These are phyloP conservation scores for Petrophora chlorosata DNA, from an alignment of 2,888 invertebrate species.

Conservation along the genomic window DNA sequence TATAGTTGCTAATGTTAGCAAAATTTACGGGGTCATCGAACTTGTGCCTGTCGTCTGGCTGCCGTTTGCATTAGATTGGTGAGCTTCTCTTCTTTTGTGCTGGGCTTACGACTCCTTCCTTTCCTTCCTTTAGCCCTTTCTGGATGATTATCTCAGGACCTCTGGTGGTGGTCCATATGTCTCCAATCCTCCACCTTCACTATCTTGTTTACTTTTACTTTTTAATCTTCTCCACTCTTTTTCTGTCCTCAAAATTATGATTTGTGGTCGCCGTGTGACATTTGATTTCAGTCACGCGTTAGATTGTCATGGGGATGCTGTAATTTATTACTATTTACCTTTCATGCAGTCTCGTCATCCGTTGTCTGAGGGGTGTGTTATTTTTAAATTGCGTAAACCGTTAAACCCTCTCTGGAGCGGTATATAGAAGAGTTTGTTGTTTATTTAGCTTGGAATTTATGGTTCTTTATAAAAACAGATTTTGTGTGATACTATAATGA, in stretches of 20 bases:
- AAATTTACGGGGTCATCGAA: too few species aligned
- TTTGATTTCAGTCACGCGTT: constrained; percentile 76
- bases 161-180: too few species aligned
- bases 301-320: constrained; percentile 59
- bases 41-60: too few species aligned
- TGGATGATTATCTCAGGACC: too few species aligned
- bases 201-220: too few species aligned
- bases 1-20: too few species aligned
- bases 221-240: constrained; percentile 14
- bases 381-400: constrained; percentile 41
- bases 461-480: neutral
- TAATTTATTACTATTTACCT: constrained; percentile 74
- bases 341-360: constrained; percentile 42
- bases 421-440: neutral
- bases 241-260: constrained; percentile 57
- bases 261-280: constrained; percentile 71
- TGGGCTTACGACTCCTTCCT: too few species aligned
- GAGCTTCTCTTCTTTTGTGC: too few species aligned
- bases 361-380: constrained; percentile 39
- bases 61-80: too few species aligned
- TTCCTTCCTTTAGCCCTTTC: too few species aligned
- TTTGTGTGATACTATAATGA: too few species aligned
- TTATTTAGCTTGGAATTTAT: neutral
- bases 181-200: too few species aligned
- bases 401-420: constrained; percentile 26